Evolutionary conservation across 2,797 vertebrate genomes (phyloP).

Genomic region (Cirrhinus mrigala): DNA sequence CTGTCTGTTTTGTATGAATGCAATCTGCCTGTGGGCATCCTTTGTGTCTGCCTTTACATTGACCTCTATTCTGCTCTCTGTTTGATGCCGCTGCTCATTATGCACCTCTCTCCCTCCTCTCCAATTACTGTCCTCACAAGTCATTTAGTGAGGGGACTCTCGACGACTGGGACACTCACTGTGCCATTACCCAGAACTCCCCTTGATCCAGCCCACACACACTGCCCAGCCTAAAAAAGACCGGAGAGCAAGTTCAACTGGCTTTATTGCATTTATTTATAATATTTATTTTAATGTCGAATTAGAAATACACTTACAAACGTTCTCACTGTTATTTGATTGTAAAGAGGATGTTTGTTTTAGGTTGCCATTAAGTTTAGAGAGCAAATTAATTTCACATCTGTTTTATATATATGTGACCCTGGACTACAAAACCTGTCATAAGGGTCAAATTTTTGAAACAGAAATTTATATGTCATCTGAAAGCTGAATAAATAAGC

Average conservation of each 20-base stretch:
- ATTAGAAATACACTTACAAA: constrained; percentile 8
- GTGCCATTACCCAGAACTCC: constrained; percentile 45
- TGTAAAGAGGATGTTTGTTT: not conserved
- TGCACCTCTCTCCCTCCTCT: constrained; percentile 43
- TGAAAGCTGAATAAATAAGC: too few species aligned
- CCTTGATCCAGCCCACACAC: constrained; percentile 5
- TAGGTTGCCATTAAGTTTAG: not conserved
- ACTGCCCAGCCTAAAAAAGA: constrained; percentile 19
- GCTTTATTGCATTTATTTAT: not conserved
- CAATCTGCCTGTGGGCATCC: constrained; percentile 36
- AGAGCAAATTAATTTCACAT: not conserved
- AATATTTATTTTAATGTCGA: not conserved
- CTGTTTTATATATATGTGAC: too few species aligned
- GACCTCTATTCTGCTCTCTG: constrained; percentile 42
- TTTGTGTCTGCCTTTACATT: constrained; percentile 37
- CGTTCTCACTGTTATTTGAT: not conserved
- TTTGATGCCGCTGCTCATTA: constrained; percentile 39
- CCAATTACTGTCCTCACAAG: constrained; percentile 53
- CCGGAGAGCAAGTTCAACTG: not conserved
- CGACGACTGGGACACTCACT: constrained; percentile 33
- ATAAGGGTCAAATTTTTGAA: too few species aligned
- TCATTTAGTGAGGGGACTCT: constrained; percentile 41
- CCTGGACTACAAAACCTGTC: too few species aligned
- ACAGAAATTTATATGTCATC: too few species aligned
- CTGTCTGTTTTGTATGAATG: not conserved